Percentiles rank a stretch among this genome's conserved stretches.
Conservation (phyloP, 1,140 invertebrate species). For the Apolygus lucorum region DNA sequence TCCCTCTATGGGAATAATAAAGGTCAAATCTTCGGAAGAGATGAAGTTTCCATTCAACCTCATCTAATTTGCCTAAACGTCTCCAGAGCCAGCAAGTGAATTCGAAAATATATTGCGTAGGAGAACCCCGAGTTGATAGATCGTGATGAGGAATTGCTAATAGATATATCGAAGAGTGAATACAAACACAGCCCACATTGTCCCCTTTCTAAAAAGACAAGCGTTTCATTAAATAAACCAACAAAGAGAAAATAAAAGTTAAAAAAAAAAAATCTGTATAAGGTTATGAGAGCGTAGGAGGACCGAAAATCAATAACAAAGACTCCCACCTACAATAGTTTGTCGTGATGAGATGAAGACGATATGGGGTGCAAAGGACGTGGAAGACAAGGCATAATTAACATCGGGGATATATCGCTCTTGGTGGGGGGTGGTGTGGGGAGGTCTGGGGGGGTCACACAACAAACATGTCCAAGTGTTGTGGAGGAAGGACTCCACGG, state of each 20-base stretch:
- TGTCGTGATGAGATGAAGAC: constrained; percentile 14
- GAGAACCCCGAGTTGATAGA: not conserved
- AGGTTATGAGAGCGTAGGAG: constrained; percentile 3
- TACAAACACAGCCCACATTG: constrained; percentile 11
- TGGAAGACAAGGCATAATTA: constrained; percentile 8
- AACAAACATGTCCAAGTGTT: constrained; percentile 13
- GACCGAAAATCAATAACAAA: constrained; percentile 11
- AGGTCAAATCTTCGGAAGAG: not conserved
- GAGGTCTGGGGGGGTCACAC: not conserved
- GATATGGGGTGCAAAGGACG: constrained; percentile 5
- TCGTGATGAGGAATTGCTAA: constrained; percentile 15
- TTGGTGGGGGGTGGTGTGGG: too few species aligned
- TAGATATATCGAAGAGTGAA: constrained; percentile 11
- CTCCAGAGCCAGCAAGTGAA: not conserved
- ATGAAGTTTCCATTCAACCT: not conserved
- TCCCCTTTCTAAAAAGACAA: not conserved
- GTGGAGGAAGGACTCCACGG: not conserved
- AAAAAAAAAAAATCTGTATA: not conserved
- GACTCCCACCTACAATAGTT: not conserved
- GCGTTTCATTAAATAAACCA: constrained; percentile 9
- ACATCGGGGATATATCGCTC: not conserved
- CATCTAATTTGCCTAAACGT: constrained; percentile 15
- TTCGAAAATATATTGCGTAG: not conserved
- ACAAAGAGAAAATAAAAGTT: too few species aligned
- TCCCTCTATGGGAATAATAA: not conserved